phyloP scores from a whole-genome alignment of 2,888 invertebrate genomes.

The Tetropium fuscum region DNA sequence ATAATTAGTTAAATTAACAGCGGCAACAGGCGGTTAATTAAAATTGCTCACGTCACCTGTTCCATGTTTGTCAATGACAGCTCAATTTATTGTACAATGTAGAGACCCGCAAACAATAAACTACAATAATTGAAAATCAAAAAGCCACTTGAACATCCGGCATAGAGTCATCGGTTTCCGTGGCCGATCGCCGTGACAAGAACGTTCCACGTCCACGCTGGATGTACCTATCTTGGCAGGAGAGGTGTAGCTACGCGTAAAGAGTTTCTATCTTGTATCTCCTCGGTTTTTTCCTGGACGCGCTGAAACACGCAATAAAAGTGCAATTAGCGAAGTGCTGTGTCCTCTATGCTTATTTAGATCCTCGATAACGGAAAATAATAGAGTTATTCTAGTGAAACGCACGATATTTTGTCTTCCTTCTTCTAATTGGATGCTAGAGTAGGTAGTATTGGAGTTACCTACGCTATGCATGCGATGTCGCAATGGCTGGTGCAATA shows the following conservation, averaged over 20 bases:
- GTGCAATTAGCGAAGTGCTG: conserved; percentile 62
- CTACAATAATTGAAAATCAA: conserved; percentile 29
- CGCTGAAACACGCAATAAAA: conserved; percentile 57
- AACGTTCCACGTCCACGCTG: conserved; percentile 4
- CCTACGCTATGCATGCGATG: no score
- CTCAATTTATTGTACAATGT: conserved; percentile 19
- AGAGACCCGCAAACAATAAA: conserved; percentile 19
- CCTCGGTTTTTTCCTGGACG: conserved; percentile 26
- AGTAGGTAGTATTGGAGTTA: not conserved
- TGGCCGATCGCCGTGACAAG: conserved; percentile 1
- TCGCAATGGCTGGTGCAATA: no score
- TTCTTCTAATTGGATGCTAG: conserved; percentile 58
- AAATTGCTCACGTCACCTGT: conserved; percentile 27
- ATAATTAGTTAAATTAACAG: conserved; percentile 7
- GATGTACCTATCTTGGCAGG: conserved; percentile 16
- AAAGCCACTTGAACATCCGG: conserved; percentile 22
- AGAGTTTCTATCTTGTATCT: conserved; percentile 29
- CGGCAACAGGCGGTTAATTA: conserved; percentile 10
- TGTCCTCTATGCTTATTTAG: conserved; percentile 65
- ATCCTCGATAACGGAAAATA: conserved; percentile 63
- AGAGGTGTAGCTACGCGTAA: conserved; percentile 18
- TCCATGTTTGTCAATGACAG: conserved; percentile 25
- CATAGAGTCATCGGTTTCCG: conserved; percentile 21
- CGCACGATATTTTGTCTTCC: conserved; percentile 61
- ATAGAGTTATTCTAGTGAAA: conserved; percentile 63